These are phyloP conservation scores for Tholera decimalis DNA, from an alignment of 2,888 invertebrate species.

Conservation along the genomic window DNA sequence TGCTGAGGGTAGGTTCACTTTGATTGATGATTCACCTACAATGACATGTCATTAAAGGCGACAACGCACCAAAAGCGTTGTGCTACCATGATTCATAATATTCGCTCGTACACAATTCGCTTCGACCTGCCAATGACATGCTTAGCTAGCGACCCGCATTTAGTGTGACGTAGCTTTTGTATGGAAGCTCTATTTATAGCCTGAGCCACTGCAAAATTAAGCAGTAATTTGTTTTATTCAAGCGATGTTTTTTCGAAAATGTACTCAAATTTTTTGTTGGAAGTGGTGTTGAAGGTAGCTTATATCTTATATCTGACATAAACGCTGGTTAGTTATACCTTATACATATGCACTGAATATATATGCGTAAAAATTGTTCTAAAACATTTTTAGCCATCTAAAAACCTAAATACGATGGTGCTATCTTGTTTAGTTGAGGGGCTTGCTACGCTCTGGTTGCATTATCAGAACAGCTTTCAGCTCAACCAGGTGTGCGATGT, in stretches of 20 bases:
- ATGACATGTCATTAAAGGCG: conserved; percentile 44
- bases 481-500: no score
- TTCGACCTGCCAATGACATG: conserved; percentile 2
- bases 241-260: neutral
- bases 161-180: conserved; percentile 17
- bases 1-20: conserved; percentile 13
- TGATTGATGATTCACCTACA: conserved; percentile 46
- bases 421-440: no score
- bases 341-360: no score
- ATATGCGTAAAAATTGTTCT: no score
- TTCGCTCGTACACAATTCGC: conserved; percentile 15
- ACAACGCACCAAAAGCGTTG: conserved; percentile 7
- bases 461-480: no score
- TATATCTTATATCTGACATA: neutral
- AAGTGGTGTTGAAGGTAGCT: neutral
- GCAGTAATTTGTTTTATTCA: conserved; percentile 15
- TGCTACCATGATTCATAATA: conserved; percentile 14
- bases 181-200: conserved; percentile 21
- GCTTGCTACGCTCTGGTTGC: no score
- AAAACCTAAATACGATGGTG: no score
- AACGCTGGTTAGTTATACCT: no score
- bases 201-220: conserved; percentile 11
- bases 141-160: conserved; percentile 5
- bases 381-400: no score
- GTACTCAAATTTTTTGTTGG: neutral